A percentile compares a stretch with the other conserved stretches of the same genome.
Evolutionary conservation across 2,797 vertebrate genomes (phyloP).

Genomic region (Cossypha niveicapilla): DNA sequence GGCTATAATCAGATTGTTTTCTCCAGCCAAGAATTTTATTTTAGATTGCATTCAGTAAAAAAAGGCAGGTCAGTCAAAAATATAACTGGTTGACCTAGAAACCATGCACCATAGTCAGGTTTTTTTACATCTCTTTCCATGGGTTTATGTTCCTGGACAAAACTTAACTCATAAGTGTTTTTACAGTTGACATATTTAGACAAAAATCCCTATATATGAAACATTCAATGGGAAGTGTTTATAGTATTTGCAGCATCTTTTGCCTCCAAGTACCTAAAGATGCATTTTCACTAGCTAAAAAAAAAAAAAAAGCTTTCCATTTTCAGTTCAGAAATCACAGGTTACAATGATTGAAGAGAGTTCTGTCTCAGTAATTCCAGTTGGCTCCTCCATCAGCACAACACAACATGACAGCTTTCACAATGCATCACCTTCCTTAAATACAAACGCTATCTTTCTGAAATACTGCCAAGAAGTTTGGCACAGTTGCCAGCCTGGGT

Average conservation of each 20-base stretch:
- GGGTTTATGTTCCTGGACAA: neutral
- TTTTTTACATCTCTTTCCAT: neutral
- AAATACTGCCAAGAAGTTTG: constrained; percentile 49
- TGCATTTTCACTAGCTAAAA: neutral
- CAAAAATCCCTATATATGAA: neutral
- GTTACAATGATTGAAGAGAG: neutral
- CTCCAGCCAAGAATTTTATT: neutral
- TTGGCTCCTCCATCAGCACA: constrained; percentile 13
- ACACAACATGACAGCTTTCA: constrained; percentile 66
- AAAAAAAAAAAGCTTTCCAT: neutral
- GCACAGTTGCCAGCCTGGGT: constrained; percentile 57
- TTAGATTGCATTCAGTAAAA: neutral
- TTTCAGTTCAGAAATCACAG: constrained; percentile 11
- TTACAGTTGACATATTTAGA: neutral
- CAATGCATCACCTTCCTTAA: constrained; percentile 42
- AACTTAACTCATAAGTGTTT: neutral
- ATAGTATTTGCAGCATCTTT: neutral
- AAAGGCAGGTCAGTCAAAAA: neutral
- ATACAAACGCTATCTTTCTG: neutral
- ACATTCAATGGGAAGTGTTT: neutral
- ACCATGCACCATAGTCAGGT: neutral
- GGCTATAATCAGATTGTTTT: neutral
- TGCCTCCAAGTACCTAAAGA: neutral
- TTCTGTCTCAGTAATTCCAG: constrained; percentile 37
- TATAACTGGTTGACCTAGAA: neutral